Evolutionary conservation across 2,113 vertebrate species (phyloP).

Genomic region (Falcunculus frontatus): DNA sequence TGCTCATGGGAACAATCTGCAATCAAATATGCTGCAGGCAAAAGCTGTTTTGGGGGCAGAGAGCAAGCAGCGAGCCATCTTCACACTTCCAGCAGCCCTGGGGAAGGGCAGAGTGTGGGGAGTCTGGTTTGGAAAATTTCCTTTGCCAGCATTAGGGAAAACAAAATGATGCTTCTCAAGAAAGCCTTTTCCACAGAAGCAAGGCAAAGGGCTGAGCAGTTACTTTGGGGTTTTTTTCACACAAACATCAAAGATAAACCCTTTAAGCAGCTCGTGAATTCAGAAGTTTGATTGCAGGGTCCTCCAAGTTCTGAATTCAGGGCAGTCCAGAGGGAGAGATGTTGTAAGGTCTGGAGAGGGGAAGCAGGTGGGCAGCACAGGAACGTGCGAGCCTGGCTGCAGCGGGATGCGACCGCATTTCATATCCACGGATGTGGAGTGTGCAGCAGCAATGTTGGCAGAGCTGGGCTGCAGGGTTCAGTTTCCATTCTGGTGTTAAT

Average conservation of each 20-base stretch:
- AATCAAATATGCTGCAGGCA: background rate
- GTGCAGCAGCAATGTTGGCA: fast-evolving
- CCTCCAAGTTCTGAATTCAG: background rate
- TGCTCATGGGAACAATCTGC: background rate
- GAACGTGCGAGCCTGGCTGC: fast-evolving
- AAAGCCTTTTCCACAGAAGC: background rate
- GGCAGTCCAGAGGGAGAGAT: background rate
- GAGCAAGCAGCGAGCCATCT: background rate
- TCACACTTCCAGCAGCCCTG: background rate
- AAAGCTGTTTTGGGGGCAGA: background rate
- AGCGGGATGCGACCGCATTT: fast-evolving
- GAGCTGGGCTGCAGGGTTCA: background rate
- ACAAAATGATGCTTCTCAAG: background rate
- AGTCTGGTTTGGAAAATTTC: background rate
- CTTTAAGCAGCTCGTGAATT: background rate
- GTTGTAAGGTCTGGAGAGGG: fast-evolving
- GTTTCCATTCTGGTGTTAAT: fast-evolving
- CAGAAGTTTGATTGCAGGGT: background rate
- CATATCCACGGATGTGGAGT: fast-evolving
- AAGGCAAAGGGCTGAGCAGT: background rate
- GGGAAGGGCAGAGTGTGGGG: background rate
- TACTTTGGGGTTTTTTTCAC: background rate
- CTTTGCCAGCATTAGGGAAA: background rate
- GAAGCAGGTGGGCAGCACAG: background rate
- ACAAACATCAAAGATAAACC: background rate